Percentiles rank a stretch among this genome's conserved stretches.
These are phyloP conservation scores for Silurus lanzhouensis DNA, from an alignment of 2,797 vertebrate genomes.

Conservation along the genomic window DNA sequence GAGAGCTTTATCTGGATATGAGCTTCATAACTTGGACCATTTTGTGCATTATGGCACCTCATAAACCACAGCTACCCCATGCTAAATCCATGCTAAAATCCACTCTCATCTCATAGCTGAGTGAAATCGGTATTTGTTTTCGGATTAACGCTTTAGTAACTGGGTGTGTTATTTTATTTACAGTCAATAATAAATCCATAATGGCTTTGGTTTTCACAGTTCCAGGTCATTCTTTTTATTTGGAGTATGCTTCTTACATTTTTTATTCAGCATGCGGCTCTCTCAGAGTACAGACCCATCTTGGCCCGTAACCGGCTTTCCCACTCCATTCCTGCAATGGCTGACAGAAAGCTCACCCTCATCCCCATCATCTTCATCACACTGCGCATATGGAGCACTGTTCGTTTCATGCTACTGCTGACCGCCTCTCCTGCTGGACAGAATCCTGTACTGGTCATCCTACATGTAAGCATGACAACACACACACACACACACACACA, in stretches of 20 bases:
- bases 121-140: background rate
- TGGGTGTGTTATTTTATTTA: background rate
- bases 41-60: background rate
- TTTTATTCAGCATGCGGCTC: constrained; percentile 80
- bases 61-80: background rate
- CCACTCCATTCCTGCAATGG: constrained; percentile 73
- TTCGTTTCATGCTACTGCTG: constrained; percentile 89
- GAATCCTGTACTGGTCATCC: constrained; percentile 81
- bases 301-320: constrained; percentile 69
- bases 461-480: constrained; percentile 81
- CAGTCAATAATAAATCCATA: background rate
- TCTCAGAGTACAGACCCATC: constrained; percentile 93
- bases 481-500: too few species aligned
- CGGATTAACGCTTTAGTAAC: background rate
- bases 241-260: background rate
- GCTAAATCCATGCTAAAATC: background rate
- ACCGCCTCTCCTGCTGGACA: constrained; percentile 76
- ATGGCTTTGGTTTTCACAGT: constrained; percentile 2
- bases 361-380: constrained; percentile 93
- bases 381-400: constrained; percentile 92
- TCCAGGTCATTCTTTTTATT: background rate
- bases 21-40: background rate
- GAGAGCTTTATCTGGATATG: background rate
- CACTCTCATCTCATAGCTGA: background rate
- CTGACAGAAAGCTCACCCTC: constrained; percentile 89